Evolutionary conservation across 2,797 vertebrate genomes (phyloP).

Genomic region (Gila robusta): DNA sequence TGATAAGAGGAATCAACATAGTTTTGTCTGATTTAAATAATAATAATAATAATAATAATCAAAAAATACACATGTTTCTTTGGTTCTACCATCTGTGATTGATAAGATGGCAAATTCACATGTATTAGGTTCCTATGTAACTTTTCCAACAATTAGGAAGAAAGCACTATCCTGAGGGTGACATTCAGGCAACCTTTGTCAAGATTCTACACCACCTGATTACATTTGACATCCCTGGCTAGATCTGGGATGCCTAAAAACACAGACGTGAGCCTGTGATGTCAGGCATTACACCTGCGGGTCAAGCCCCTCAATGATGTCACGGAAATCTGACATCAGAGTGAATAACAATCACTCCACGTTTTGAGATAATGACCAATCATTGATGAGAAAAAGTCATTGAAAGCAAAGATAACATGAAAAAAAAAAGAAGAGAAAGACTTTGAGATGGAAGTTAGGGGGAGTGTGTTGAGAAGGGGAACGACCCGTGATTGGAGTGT

Average conservation of each 20-base stretch:
- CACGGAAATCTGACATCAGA: constrained; percentile 66
- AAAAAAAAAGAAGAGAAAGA: constrained; percentile 71
- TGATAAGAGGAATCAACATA: not conserved
- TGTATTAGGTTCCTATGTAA: constrained; percentile 75
- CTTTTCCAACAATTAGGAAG: constrained; percentile 93
- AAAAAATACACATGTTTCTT: constrained; percentile 63
- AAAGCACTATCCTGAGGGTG: constrained; percentile 90
- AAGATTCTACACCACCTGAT: constrained; percentile 77
- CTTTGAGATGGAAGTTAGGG: constrained; percentile 71
- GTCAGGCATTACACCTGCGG: constrained; percentile 67
- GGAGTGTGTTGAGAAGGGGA: constrained; percentile 80
- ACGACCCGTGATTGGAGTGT: constrained; percentile 80
- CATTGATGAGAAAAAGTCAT: constrained; percentile 75
- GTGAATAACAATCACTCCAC: constrained; percentile 72
- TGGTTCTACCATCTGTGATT: constrained; percentile 72
- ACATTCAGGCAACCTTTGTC: constrained; percentile 76
- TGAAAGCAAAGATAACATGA: constrained; percentile 82
- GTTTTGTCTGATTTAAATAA: constrained; percentile 17
- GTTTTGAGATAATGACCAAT: constrained; percentile 81
- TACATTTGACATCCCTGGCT: constrained; percentile 70
- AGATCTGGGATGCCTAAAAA: constrained; percentile 72
- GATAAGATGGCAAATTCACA: constrained; percentile 60
- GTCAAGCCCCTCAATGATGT: constrained; percentile 80
- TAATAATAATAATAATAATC: not conserved
- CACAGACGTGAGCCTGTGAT: constrained; percentile 35